phyloP scores from a whole-genome alignment of 2,888 invertebrate species.

The Caenorhabditis sp. region DNA sequence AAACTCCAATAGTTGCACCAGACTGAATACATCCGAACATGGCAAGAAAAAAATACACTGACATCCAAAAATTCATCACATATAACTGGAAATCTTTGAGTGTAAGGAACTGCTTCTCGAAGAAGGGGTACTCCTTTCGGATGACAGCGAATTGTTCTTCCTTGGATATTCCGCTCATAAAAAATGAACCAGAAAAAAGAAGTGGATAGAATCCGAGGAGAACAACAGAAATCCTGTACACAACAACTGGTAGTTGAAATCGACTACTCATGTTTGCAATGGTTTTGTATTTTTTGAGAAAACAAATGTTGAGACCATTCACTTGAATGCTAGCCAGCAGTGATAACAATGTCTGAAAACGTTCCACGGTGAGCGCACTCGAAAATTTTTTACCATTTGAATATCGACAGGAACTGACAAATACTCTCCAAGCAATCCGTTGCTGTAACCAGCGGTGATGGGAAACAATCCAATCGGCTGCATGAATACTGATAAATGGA shows the following conservation, averaged over 20 bases:
- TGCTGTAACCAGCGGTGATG: constrained; percentile 13
- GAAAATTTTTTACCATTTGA: constrained; percentile 24
- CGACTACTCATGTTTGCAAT: constrained; percentile 26
- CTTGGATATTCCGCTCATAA: constrained; percentile 27
- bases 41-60: constrained; percentile 41
- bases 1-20: constrained; percentile 36
- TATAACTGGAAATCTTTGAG: constrained; percentile 41
- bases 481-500: constrained; percentile 37
- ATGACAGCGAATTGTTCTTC: constrained; percentile 17
- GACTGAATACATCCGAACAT: constrained; percentile 50
- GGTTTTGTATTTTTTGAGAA: constrained; percentile 34
- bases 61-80: constrained; percentile 46
- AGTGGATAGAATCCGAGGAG: constrained; percentile 10
- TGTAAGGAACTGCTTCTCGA: constrained; percentile 17
- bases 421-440: constrained; percentile 5
- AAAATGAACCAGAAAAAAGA: constrained; percentile 37
- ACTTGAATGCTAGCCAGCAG: constrained; percentile 38
- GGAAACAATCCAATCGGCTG: constrained; percentile 35
- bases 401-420: constrained; percentile 35
- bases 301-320: constrained; percentile 37
- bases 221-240: constrained; percentile 7
- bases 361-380: too few species aligned
- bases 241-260: neutral
- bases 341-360: constrained; percentile 34
- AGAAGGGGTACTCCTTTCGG: constrained; percentile 18